These are phyloP conservation scores for Cheilosia soror DNA, from an alignment of 2,888 invertebrate genomes.

Conservation along the genomic window DNA sequence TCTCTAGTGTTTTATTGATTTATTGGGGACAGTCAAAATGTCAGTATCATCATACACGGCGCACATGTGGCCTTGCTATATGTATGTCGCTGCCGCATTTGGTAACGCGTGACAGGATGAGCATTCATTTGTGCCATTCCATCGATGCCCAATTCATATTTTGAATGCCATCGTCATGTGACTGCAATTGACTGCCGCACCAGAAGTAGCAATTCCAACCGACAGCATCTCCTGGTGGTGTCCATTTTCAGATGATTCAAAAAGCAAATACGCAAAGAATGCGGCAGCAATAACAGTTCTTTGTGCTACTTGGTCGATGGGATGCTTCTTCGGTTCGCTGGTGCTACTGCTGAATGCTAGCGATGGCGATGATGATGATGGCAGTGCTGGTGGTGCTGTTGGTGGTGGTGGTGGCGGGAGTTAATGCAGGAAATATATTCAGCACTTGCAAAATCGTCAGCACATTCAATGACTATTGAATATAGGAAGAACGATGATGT, in stretches of 20 bases:
- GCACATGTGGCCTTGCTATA: constrained; percentile 62
- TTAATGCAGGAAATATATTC: constrained; percentile 46
- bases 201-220: constrained; percentile 16
- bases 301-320: constrained; percentile 62
- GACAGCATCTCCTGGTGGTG: constrained; percentile 35
- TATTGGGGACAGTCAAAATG: constrained; percentile 56
- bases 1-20: constrained; percentile 39
- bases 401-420: constrained; percentile 11
- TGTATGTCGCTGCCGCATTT: constrained; percentile 17
- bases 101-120: constrained; percentile 46
- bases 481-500: constrained; percentile 21
- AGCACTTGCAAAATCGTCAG: constrained; percentile 59
- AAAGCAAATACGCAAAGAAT: constrained; percentile 72
- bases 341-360: neutral
- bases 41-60: constrained; percentile 42
- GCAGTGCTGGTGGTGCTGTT: neutral
- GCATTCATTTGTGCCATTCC: constrained; percentile 47
- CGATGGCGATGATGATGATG: neutral
- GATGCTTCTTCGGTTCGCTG: constrained; percentile 18
- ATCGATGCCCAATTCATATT: constrained; percentile 65
- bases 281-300: constrained; percentile 71
- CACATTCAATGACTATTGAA: constrained; percentile 47
- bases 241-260: constrained; percentile 71
- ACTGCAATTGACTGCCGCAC: constrained; percentile 42
- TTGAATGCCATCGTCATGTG: constrained; percentile 63